These are phyloP conservation scores for Myotis myotis DNA, from an alignment of 2,797 vertebrate genomes.

Conservation along the genomic window DNA sequence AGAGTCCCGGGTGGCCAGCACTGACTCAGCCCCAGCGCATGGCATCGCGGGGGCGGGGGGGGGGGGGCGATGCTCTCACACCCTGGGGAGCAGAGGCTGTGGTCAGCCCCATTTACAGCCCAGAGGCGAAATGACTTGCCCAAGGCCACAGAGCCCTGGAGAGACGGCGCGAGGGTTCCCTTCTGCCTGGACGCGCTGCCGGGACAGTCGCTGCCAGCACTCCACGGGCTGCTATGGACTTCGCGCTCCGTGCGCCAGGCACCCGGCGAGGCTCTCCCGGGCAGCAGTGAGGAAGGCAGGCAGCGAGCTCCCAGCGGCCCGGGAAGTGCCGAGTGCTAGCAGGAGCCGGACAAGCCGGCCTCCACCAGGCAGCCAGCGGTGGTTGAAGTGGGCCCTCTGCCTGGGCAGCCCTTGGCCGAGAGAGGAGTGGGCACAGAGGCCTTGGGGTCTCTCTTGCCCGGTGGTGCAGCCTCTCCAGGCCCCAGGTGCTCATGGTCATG, in stretches of 20 bases:
- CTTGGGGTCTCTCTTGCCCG: not conserved
- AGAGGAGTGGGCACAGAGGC: not conserved
- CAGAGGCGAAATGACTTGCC: not conserved
- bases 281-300: fast-evolving
- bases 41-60: fast-evolving
- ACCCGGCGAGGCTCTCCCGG: not conserved
- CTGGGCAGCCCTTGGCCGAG: not conserved
- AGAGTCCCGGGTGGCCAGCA: not conserved
- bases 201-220: not conserved
- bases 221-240: not conserved
- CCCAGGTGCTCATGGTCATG: not conserved
- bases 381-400: not conserved
- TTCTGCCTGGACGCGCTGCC: fast-evolving
- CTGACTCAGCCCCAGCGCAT: not conserved
- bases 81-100: not conserved
- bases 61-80: not conserved
- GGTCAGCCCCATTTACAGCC: too few relatives aligned
- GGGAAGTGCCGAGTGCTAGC: fast-evolving
- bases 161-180: fast-evolving
- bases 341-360: not conserved
- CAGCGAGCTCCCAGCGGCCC: not conserved
- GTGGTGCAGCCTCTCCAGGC: not conserved
- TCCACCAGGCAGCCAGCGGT: fast-evolving
- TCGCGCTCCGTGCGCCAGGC: fast-evolving
- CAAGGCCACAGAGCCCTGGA: not conserved